A percentile compares a stretch with the other conserved stretches of the same genome.
phyloP scores from a whole-genome alignment of 2,113 vertebrate species.

The Marcusenius ussheri region DNA sequence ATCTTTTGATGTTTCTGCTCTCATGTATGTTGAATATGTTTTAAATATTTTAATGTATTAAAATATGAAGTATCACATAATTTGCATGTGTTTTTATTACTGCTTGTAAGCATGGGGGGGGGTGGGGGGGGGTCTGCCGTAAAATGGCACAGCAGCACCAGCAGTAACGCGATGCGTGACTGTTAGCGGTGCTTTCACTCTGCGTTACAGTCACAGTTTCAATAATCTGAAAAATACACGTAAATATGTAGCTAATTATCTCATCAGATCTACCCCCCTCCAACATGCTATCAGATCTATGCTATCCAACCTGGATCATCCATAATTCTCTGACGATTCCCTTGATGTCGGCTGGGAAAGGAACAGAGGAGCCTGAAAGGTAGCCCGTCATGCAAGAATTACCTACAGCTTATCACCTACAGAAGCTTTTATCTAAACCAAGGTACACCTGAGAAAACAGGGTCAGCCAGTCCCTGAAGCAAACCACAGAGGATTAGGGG shows the following conservation, averaged over 20 bases:
- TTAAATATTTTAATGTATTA: not conserved
- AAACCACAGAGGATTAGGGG: not conserved
- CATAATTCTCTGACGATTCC: not conserved
- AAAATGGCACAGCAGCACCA: not conserved
- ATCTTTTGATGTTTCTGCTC: not conserved
- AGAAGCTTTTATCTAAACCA: not conserved
- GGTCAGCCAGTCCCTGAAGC: not conserved
- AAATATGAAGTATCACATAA: not conserved
- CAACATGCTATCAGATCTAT: not conserved
- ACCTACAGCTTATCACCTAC: not conserved
- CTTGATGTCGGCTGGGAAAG: not conserved
- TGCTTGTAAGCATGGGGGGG: not conserved
- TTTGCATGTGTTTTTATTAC: not conserved
- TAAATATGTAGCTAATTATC: not conserved
- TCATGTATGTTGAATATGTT: not conserved
- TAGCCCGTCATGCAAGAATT: not conserved
- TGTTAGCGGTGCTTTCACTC: not conserved
- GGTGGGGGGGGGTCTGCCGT: not conserved
- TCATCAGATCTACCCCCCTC: not conserved
- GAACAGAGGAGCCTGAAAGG: not conserved
- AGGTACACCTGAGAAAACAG: not conserved
- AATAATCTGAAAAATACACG: not conserved
- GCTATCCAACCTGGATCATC: not conserved
- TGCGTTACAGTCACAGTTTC: not conserved
- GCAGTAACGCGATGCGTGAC: not conserved